Evolutionary conservation across 2,797 vertebrate species (phyloP).

Genomic region (Artibeus jamaicensis): DNA sequence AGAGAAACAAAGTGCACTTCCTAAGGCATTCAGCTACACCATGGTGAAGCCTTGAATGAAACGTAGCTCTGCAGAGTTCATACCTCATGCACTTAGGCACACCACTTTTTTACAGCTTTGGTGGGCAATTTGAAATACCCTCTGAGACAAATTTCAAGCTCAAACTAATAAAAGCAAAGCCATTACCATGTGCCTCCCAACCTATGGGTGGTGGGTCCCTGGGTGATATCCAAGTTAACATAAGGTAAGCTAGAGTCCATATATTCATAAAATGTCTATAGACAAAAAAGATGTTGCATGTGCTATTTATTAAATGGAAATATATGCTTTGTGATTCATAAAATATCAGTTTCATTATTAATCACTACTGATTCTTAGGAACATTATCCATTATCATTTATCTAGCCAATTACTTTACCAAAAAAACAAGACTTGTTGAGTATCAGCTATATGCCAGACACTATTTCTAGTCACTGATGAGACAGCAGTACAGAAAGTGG

Average conservation of each 20-base stretch:
- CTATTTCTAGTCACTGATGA: background rate
- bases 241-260: constrained; percentile 21
- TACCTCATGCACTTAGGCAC: background rate
- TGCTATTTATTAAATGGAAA: constrained; percentile 18
- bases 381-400: constrained; percentile 7
- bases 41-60: background rate
- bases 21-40: background rate
- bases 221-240: background rate
- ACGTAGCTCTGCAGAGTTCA: background rate
- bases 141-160: background rate
- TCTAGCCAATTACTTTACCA: background rate
- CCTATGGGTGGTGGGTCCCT: background rate
- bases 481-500: background rate
- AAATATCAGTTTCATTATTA: background rate
- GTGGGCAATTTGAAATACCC: background rate
- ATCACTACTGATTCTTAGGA: background rate
- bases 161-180: constrained; percentile 10
- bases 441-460: background rate
- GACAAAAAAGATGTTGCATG: constrained; percentile 23
- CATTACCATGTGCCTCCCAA: background rate
- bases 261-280: background rate
- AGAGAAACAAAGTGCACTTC: background rate
- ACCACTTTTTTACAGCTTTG: background rate
- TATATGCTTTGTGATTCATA: background rate
- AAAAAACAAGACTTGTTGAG: background rate